These are phyloP conservation scores for Heterodera schachtii DNA, from an alignment of 1,140 invertebrate genomes.

Conservation along the genomic window DNA sequence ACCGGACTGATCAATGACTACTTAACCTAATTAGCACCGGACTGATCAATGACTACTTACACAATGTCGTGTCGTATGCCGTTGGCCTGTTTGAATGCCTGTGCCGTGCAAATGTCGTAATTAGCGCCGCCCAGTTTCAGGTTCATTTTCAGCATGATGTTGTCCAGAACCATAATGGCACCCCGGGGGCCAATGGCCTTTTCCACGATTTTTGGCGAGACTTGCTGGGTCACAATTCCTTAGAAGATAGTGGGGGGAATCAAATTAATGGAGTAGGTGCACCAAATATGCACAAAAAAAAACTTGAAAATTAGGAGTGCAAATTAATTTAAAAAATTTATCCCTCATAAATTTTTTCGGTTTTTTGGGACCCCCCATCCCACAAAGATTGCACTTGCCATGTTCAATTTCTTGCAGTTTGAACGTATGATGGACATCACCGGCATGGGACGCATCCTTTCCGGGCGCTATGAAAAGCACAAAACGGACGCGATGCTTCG, in stretches of 20 bases:
- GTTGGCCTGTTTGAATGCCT: slow-evolving; percentile 14
- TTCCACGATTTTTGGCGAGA: slow-evolving; percentile 3
- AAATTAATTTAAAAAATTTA: too few relatives aligned
- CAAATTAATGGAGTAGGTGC: too few relatives aligned
- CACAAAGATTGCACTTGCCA: too few relatives aligned
- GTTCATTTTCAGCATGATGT: slow-evolving; percentile 42
- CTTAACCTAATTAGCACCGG: too few relatives aligned
- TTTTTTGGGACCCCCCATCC: too few relatives aligned
- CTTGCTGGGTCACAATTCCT: slow-evolving; percentile 20
- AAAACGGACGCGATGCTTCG: not conserved
- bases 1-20: too few relatives aligned
- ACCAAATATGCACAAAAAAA: too few relatives aligned
- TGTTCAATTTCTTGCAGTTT: slow-evolving; percentile 30
- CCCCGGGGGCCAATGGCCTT: slow-evolving; percentile 25
- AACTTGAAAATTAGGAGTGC: too few relatives aligned
- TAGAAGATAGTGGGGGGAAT: not conserved
- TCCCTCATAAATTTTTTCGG: too few relatives aligned
- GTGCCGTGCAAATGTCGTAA: slow-evolving; percentile 18
- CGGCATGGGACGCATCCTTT: slow-evolving; percentile 13
- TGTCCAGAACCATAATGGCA: slow-evolving; percentile 32
- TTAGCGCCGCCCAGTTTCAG: slow-evolving; percentile 39
- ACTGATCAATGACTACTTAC: not conserved
- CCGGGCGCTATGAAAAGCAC: slow-evolving; percentile 31
- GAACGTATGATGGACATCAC: slow-evolving; percentile 26
- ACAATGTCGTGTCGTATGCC: slow-evolving; percentile 12